These are phyloP conservation scores for Zaprionus lachaisei DNA, from an alignment of 1,140 invertebrate species.

Conservation along the genomic window DNA sequence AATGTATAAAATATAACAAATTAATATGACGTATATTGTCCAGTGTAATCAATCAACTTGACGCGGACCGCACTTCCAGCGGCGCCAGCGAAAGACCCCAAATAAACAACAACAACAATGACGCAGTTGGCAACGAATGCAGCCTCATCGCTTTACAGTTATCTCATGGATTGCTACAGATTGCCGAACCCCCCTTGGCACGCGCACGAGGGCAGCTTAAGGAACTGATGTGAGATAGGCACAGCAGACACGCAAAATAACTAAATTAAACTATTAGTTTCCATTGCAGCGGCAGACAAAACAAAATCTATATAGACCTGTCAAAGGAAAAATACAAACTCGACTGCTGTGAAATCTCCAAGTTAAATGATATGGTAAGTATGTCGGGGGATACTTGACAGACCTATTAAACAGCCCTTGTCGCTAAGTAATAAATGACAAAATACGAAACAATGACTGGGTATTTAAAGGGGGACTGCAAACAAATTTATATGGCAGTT, in stretches of 20 bases:
- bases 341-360: conserved; percentile 69
- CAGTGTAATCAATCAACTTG: conserved; percentile 66
- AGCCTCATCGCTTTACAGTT: conserved; percentile 62
- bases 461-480: conserved; percentile 19
- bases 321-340: conserved; percentile 78
- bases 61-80: conserved; percentile 2
- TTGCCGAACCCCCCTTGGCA: conserved; percentile 66
- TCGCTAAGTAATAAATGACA: not conserved
- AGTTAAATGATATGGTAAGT: conserved; percentile 74
- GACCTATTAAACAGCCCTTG: not conserved
- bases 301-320: conserved; percentile 81
- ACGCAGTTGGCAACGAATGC: conserved; percentile 30
- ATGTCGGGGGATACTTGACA: too few relatives aligned
- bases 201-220: conserved; percentile 66
- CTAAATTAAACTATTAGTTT: not conserved
- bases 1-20: too few relatives aligned
- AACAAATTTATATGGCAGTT: conserved; percentile 20
- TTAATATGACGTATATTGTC: not conserved
- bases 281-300: conserved; percentile 68
- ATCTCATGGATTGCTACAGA: conserved; percentile 65
- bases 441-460: conserved; percentile 9
- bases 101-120: conserved; percentile 14
- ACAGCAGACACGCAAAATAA: not conserved
- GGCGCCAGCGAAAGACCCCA: not conserved
- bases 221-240: conserved; percentile 70